Evolutionary conservation across 2,113 vertebrate genomes (phyloP), one percentile per base, ranked within the genome.

Genomic region (Microtus montanus): DNA sequence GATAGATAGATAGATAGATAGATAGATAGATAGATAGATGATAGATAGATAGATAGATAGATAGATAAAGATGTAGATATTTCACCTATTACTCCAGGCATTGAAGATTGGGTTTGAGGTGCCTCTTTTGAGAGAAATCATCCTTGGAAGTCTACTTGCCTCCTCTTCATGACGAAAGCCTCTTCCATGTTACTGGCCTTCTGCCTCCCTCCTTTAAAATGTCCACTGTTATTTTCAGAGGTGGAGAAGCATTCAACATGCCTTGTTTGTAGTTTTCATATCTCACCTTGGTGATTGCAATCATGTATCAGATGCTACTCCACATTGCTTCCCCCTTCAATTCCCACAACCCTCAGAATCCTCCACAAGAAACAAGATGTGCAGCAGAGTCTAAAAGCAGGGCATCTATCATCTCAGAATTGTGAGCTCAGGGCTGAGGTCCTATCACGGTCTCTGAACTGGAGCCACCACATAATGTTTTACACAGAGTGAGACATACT

Each of bases 241-340:
- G 30, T 49, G 13, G 22, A 22, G 0, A 4, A 0, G 0, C 17
- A 11, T 61, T 17, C 4, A 49, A 75, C 7, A 1, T 44, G 22
- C 20, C 11, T 61, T 13, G 2, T 52, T 19, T 90, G 17, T 5
- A 2, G 2, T 68, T 68, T 95, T 44, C 64, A 64, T 70, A 8
- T n/a, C 85, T 86, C 7, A 28, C 14, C 58, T 64, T 30, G n/a
- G 28, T 24, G 11, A n/a, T 26, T 58, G 20, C 66, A 89, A 87
- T n/a, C 38, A 26, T 80, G 1, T 89, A 77, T 47, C 63, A 89
- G 89, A 83, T 83, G 38, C 3, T 80, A 80, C 80, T 94, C 75
- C 64, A 47, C 17, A 14, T 47, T 10, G 9, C 12, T 89, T 26
- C 17, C 11, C 52, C 17, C 54, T 54, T 38, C n/a, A 22, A n/a